Conservation (phyloP, 2,797 vertebrate species). For the Chloroceryle amazona region DNA sequence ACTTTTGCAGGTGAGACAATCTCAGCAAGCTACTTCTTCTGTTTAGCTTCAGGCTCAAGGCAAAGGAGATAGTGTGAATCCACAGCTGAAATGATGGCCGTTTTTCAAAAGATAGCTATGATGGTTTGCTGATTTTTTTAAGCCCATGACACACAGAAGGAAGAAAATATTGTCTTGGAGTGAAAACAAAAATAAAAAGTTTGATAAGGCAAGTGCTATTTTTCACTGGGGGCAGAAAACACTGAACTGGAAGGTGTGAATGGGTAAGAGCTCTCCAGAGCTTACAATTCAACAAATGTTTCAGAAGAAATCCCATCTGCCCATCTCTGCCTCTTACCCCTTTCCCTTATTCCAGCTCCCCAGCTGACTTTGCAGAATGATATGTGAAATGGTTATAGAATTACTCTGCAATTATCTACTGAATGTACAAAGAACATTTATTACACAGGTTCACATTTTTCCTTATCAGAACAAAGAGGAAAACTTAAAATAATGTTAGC, state of each 20-base stretch:
- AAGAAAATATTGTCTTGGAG: background rate
- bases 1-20: background rate
- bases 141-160: background rate
- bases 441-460: background rate
- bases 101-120: conserved; percentile 7
- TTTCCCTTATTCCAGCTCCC: background rate
- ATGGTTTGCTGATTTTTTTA: background rate
- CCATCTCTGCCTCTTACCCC: background rate
- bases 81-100: background rate
- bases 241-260: background rate
- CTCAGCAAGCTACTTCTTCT: background rate
- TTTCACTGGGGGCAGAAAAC: background rate
- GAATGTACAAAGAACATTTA: background rate
- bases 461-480: background rate
- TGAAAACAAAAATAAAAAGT: background rate
- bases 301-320: background rate
- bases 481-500: background rate
- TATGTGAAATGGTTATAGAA: background rate
- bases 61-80: background rate
- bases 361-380: background rate
- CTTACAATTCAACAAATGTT: background rate
- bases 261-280: background rate
- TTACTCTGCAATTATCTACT: background rate
- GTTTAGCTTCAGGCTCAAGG: background rate
- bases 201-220: background rate